Evolutionary conservation across 2,888 invertebrate species (phyloP), one percentile per base, ranked within the genome.

Genomic region (Polydrusus pterygomalis): DNA sequence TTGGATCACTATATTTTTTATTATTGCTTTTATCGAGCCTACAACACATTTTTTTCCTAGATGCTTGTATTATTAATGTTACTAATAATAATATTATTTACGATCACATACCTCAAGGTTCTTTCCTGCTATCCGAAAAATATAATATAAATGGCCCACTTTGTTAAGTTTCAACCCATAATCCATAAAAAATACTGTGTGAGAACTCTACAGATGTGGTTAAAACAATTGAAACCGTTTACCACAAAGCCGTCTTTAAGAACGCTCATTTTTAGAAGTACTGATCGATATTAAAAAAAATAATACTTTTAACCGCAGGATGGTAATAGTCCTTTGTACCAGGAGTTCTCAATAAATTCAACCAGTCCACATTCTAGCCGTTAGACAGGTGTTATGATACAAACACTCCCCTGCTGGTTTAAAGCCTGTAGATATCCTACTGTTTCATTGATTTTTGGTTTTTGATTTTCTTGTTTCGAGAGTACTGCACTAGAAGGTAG

Each of bases 151-250:
- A 51, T 51, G 2, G n/a, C n/a, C 43, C 51, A 20, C 51, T 17
- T n/a, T 49, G 6, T 5, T 25, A 25, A 25, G 25, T 25, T 25
- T 25, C 3, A 56, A 56, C 9, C 38, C 20, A 18, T 51, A 49
- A 49, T 54, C 54, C 38, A 17, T 18, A 47, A 54, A n/a, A 68
- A 77, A 78, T 72, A 73, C 75, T 49, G 75, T 79, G 80, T 82
- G 82, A 80, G 82, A 82, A 82, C 79, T 79, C 67, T 80, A 79
- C 74, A 78, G 71, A 72, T 81, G 81, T 75, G 80, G 82, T 81
- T 76, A 80, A 79, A 80, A 77, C 79, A 80, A 80, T 80, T 78
- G 80, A 64, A 70, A 78, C 49, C 74, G 71, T 74, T 79, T 79
- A 80, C 81, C 80, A 56, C 80, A 81, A 54, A 64, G 58, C 43